Base-by-base conservation (phyloP, 2,113 vertebrate species). In the Apaloderma vittatum region DNA sequence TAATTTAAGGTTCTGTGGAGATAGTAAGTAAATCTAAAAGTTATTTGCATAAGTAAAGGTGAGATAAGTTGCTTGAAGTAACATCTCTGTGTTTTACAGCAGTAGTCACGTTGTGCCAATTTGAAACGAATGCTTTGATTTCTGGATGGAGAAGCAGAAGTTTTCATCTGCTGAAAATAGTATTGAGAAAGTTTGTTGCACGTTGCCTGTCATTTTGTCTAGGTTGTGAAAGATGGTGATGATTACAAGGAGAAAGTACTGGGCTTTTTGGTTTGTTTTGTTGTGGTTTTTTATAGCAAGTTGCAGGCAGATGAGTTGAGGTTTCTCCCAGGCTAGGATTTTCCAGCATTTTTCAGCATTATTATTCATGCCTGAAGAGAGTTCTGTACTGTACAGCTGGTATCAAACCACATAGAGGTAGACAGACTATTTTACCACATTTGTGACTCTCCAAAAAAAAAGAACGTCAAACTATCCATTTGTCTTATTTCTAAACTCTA, bases 81-180 rank as follows among this genome's bases (percentile, higher is more conserved):
- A 40, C 34, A 76, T 52, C 19, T 86, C 49, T 82, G 46, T 52
- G 15, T 83, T 86, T 96, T 77, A 43, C 24, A 76, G 77, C 15
- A n/a, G 8, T 58, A 93, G 67, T 94, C 32, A 73, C 77, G 49
- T 67, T 85, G n/a, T 82, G 62, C 55, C 59, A 65, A 16, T 88
- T 89, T 91, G 65, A 71, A n/a, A 34, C 70, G 82, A 91, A 75
- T 93, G 29, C 20, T 66, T 86, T 61, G 29, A 30, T 70, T 93
- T 71, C 65, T 85, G 40, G 48, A 52, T 94, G 30, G 23, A 59
- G 32, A 79, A 55, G 12, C 46, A 18, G 37, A 19, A 86, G 48
- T 96, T 95, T 61, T 95, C 26, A 84, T 92, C 65, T 54, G 63
- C 65, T 89, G 83, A 89, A 95, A 94, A 74, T 19, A 79, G 26